Base-by-base conservation (phyloP, 2,113 vertebrate species). In the Gadus chalcogrammus region DNA sequence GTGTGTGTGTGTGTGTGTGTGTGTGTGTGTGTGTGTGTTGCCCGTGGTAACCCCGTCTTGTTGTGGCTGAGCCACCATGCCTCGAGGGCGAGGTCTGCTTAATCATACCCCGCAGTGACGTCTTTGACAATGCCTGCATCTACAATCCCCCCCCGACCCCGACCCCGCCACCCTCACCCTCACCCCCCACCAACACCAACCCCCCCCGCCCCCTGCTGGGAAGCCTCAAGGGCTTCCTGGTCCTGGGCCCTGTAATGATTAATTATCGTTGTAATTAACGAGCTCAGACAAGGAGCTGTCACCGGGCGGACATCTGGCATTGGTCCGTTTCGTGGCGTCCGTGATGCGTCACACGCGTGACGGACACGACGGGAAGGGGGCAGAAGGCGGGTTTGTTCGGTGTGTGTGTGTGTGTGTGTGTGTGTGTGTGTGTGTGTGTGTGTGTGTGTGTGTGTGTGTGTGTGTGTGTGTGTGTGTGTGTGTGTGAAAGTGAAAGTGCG, bases 261-360 rank as follows among this genome's bases (percentile, higher is more conserved):
- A 82, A 91, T 90, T 85, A 83, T 68, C 62, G 85, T 83, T 85
- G 80, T 82, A 88, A 90, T 89, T 84, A 87, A 82, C 72, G 64
- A 62, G 69, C 66, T 67, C 76, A 71, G 74, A 68, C 71, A 63
- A 35, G 62, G 74, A 82, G 64, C 73, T 80, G 56, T 78, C 81
- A 4, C 18, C 48, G 74, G 5, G 69, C 64, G 67, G 70, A 82
- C 42, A 68, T 79, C 77, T 73, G 78, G 75, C 73, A 24, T 82
- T 79, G 74, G 65, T 65, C 67, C 63, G 76, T 74, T 75, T 86
- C 76, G 76, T 82, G 80, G 4, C 67, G 87, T 85, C 81, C 69
- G 82, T 78, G 77, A 64, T 61, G 77, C 65, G 2, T 4, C 4
- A 35, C 31, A 80, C 75, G 69, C 28, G 31, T 35, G 31, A 35